phyloP scores from a whole-genome alignment of 23 tunicate species.

The Oikopleura albicans region DNA sequence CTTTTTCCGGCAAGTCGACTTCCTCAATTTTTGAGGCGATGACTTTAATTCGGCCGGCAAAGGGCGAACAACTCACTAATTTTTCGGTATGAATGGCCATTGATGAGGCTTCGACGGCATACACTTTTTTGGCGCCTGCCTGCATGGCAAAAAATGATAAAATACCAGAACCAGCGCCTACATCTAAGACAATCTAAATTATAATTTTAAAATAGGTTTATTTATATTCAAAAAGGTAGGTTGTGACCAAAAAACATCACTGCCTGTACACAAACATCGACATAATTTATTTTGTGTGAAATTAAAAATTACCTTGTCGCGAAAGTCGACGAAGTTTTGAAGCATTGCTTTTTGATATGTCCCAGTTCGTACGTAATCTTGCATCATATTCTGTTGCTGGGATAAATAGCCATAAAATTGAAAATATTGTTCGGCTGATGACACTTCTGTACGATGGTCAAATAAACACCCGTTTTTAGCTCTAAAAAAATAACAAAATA shows the following conservation, averaged over 20 bases:
- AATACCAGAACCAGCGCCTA: slow-evolving; percentile 97
- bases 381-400: slow-evolving; percentile 99
- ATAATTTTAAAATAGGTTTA: too few relatives aligned
- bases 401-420: slow-evolving; percentile 96
- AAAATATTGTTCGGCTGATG: slow-evolving; percentile 81
- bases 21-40: slow-evolving; percentile 94
- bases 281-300: too few relatives aligned
- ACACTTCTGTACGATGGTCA: slow-evolving; percentile 68
- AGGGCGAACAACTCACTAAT: slow-evolving; percentile 50
- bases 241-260: too few relatives aligned
- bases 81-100: slow-evolving; percentile 95
- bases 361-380: slow-evolving; percentile 94
- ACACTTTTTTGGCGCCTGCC: slow-evolving; percentile 96
- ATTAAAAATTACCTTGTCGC: slow-evolving; percentile 85
- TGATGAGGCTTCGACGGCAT: slow-evolving; percentile 94
- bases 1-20: slow-evolving; percentile 77
- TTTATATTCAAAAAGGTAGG: too few relatives aligned
- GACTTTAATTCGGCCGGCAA: slow-evolving; percentile 80
- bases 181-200: slow-evolving; percentile 91
- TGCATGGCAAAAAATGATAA: slow-evolving; percentile 99
- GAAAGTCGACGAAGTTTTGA: slow-evolving; percentile 69
- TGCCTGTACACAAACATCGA: too few relatives aligned
- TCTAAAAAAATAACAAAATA: not conserved
- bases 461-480: slow-evolving; percentile 21
- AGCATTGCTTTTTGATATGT: slow-evolving; percentile 98